Evolutionary conservation across 1,140 invertebrate species (phyloP).

Genomic region (Anthonomus grandis): DNA sequence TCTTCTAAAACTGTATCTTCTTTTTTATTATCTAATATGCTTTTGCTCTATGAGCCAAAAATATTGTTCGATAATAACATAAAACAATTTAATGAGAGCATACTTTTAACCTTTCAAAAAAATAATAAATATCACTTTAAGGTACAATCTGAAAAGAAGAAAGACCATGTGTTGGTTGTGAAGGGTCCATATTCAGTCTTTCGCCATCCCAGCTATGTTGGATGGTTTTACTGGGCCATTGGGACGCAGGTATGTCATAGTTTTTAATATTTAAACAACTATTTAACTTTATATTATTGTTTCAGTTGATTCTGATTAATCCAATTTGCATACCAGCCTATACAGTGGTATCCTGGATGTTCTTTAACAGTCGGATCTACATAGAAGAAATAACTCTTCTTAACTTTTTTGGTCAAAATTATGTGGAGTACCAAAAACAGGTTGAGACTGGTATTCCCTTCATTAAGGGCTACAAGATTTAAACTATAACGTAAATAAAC

Average conservation of each 20-base stretch:
- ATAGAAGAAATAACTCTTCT: constrained; percentile 91
- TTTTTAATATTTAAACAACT: constrained; percentile 1
- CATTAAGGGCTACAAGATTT: constrained; percentile 70
- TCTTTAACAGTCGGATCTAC: constrained; percentile 85
- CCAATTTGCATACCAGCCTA: constrained; percentile 87
- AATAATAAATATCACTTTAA: too few relatives aligned
- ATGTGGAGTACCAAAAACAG: constrained; percentile 80
- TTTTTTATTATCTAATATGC: too few relatives aligned
- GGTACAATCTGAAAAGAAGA: constrained; percentile 70
- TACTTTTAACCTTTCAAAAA: too few relatives aligned
- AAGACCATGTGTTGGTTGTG: constrained; percentile 86
- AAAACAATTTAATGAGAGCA: too few relatives aligned
- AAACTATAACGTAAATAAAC: too few relatives aligned
- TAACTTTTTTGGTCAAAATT: constrained; percentile 90
- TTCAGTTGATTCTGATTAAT: constrained; percentile 84
- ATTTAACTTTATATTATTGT: constrained; percentile 37
- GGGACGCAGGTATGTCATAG: constrained; percentile 80
- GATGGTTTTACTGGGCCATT: constrained; percentile 99
- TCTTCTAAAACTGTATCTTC: too few relatives aligned
- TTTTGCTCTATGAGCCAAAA: too few relatives aligned
- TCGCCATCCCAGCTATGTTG: constrained; percentile 93
- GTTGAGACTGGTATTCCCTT: constrained; percentile 92
- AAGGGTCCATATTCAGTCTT: constrained; percentile 81
- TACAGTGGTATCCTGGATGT: constrained; percentile 78
- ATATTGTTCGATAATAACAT: too few relatives aligned